Evolutionary conservation across 1,140 invertebrate genomes (phyloP).

Genomic region (Onthophagus taurus): DNA sequence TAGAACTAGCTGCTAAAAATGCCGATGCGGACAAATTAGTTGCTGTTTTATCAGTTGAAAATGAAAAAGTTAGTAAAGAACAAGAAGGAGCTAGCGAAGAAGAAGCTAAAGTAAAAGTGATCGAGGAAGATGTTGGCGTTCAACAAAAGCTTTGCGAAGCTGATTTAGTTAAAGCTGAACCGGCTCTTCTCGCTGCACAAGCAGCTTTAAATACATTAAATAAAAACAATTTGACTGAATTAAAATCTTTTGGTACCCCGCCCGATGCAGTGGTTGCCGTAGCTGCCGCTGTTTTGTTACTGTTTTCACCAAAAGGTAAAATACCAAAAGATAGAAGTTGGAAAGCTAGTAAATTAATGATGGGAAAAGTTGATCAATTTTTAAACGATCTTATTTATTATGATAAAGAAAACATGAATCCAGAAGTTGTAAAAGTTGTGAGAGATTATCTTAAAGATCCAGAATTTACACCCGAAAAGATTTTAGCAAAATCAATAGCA

Average conservation of each 20-base stretch:
- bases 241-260: constrained; percentile 85
- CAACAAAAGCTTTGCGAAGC: constrained; percentile 80
- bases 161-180: constrained; percentile 85
- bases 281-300: constrained; percentile 74
- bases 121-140: constrained; percentile 76
- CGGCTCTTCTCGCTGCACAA: constrained; percentile 77
- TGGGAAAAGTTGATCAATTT: constrained; percentile 80
- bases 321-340: constrained; percentile 88
- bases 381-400: constrained; percentile 78
- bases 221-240: constrained; percentile 87
- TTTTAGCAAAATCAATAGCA: constrained; percentile 77
- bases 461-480: constrained; percentile 80
- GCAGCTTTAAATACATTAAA: constrained; percentile 88
- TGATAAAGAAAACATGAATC: constrained; percentile 90
- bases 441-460: constrained; percentile 50
- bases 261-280: constrained; percentile 78
- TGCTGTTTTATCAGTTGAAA: constrained; percentile 79
- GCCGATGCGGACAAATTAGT: constrained; percentile 85
- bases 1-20: constrained; percentile 80
- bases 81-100: constrained; percentile 75
- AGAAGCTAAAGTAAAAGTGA: constrained; percentile 80
- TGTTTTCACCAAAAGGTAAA: constrained; percentile 77
- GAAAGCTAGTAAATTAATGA: constrained; percentile 81
- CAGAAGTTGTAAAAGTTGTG: constrained; percentile 69
- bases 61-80: constrained; percentile 80